Conservation (phyloP, 1,140 invertebrate species). For the Drosophila serrata region DNA sequence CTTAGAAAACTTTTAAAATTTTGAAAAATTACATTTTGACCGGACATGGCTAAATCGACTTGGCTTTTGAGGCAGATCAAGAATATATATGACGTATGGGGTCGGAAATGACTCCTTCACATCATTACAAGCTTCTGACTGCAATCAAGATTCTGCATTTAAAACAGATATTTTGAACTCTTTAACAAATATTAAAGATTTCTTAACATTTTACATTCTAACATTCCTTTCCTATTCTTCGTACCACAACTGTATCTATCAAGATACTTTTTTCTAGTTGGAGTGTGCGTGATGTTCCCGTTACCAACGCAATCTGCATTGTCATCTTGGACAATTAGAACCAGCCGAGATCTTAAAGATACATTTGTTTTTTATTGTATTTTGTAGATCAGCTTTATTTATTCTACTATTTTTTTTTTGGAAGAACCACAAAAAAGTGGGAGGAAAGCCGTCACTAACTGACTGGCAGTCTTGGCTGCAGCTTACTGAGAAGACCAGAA, state of each 20-base stretch:
- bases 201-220: not conserved
- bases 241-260: not conserved
- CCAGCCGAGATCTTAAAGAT: conserved; percentile 32
- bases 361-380: conserved; percentile 25
- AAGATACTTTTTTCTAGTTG: conserved; percentile 7
- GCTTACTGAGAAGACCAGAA: conserved; percentile 14
- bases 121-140: too few species aligned
- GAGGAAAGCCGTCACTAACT: conserved; percentile 37
- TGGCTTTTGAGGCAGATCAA: too few species aligned
- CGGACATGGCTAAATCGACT: too few species aligned
- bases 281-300: conserved; percentile 67
- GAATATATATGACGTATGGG: too few species aligned
- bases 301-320: conserved; percentile 71
- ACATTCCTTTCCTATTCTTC: not conserved
- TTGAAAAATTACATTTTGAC: too few species aligned
- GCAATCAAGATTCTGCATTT: not conserved
- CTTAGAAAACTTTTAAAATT: too few species aligned
- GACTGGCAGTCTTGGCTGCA: not conserved
- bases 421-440: conserved; percentile 44
- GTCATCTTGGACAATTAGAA: conserved; percentile 76
- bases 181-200: not conserved
- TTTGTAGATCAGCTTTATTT: conserved; percentile 14
- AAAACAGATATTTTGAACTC: not conserved
- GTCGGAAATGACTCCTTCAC: too few species aligned
- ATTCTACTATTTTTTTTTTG: conserved; percentile 32